A percentile compares a stretch with the other conserved stretches of the same genome.
Evolutionary conservation across 2,113 vertebrate species (phyloP).

Genomic region (Petrocephalus zakoni): DNA sequence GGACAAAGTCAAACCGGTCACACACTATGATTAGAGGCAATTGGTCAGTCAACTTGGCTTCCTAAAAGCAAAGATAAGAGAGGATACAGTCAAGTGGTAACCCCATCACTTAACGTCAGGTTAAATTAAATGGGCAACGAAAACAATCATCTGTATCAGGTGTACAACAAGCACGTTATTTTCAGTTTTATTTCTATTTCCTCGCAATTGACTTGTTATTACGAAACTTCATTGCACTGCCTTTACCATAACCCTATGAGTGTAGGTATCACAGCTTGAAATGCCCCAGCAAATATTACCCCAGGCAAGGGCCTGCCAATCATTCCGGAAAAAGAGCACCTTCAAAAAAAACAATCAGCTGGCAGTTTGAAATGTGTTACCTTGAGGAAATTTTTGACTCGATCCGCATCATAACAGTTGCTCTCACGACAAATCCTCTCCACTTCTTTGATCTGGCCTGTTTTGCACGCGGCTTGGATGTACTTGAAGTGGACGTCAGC

Average conservation of each 20-base stretch:
- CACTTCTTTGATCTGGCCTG: slow-evolving; percentile 91
- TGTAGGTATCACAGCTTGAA: neutral
- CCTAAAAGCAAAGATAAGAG: slow-evolving; percentile 52
- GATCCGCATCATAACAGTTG: slow-evolving; percentile 84
- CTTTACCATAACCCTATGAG: slow-evolving; percentile 6
- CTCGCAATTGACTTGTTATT: neutral
- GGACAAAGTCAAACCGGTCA: slow-evolving; percentile 87
- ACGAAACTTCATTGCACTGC: neutral
- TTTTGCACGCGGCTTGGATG: slow-evolving; percentile 88
- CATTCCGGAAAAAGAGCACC: neutral
- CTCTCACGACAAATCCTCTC: slow-evolving; percentile 88
- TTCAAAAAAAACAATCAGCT: neutral
- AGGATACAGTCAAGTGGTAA: neutral
- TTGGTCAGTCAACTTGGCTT: slow-evolving; percentile 87
- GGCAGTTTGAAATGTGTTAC: slow-evolving; percentile 42
- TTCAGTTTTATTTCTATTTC: neutral
- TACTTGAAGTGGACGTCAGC: slow-evolving; percentile 90
- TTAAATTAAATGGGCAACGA: too few species aligned
- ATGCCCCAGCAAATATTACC: neutral
- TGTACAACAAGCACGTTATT: neutral
- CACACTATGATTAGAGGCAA: slow-evolving; percentile 90
- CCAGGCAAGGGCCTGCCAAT: neutral
- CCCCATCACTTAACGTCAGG: neutral
- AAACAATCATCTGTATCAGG: neutral
- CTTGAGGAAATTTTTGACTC: slow-evolving; percentile 90